These are phyloP conservation scores for Brachypteracias leptosomus DNA, from an alignment of 2,113 vertebrate species.

Conservation along the genomic window DNA sequence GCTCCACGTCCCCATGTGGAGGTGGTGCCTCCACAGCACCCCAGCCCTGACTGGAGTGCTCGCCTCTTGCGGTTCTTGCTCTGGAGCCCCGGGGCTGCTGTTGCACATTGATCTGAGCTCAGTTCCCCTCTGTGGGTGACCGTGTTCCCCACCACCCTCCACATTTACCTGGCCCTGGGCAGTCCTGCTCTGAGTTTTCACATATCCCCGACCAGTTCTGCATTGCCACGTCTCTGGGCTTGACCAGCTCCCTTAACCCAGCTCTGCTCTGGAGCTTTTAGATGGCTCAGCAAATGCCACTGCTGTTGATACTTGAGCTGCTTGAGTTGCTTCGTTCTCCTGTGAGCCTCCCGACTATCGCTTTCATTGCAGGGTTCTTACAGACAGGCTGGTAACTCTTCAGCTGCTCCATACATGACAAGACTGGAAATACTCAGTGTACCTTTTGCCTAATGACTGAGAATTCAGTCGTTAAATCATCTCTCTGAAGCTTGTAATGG, in stretches of 20 bases:
- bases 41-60: rapidly evolving
- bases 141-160: rapidly evolving
- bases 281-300: neutral
- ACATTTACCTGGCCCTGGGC: neutral
- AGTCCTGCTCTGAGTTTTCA: neutral
- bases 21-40: neutral
- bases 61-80: neutral
- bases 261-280: neutral
- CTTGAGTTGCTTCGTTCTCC: neutral
- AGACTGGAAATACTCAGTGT: rapidly evolving
- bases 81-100: neutral
- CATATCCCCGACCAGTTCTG: neutral
- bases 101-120: neutral
- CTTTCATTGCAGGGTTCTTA: neutral
- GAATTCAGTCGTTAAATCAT: neutral
- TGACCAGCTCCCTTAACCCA: neutral
- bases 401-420: neutral
- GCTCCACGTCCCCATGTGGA: rapidly evolving
- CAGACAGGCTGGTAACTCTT: neutral
- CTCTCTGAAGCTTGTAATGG: neutral
- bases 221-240: neutral
- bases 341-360: rapidly evolving
- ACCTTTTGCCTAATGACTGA: neutral
- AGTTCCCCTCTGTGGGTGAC: neutral
- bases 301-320: neutral